Conservation (phyloP, 2,113 vertebrate genomes). For the Zosterops lateralis region DNA sequence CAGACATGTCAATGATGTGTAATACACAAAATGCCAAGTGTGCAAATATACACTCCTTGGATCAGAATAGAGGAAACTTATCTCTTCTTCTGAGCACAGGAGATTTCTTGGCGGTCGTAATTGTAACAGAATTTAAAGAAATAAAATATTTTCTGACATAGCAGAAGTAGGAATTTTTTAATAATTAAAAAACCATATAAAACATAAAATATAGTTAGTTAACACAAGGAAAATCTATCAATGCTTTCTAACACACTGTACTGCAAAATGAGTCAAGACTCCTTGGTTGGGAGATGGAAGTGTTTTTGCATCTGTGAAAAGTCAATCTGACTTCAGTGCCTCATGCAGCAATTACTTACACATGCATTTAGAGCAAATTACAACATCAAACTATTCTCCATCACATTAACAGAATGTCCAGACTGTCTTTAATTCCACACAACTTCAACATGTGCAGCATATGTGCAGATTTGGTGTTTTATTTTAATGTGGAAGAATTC, state of each 20-base stretch:
- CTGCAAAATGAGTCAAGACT: neutral
- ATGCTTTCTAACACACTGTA: neutral
- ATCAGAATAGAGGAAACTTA: neutral
- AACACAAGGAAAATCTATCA: neutral
- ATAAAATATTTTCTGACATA: neutral
- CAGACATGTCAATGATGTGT: neutral
- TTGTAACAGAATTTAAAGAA: neutral
- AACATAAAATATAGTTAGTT: neutral
- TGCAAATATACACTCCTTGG: neutral
- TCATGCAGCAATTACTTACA: constrained; percentile 6
- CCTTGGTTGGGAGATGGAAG: neutral
- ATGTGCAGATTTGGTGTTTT: neutral
- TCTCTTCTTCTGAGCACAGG: neutral
- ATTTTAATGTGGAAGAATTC: constrained; percentile 1
- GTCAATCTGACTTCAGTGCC: neutral
- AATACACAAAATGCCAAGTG: neutral
- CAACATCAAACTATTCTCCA: neutral
- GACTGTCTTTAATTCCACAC: neutral
- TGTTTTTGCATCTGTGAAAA: neutral
- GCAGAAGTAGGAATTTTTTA: neutral
- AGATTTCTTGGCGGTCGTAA: neutral
- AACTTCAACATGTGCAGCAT: neutral
- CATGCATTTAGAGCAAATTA: constrained; percentile 13
- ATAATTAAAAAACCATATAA: neutral
- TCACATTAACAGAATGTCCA: constrained; percentile 4